Conservation (phyloP, 2,113 vertebrate genomes). For the Stegastes partitus region DNA sequence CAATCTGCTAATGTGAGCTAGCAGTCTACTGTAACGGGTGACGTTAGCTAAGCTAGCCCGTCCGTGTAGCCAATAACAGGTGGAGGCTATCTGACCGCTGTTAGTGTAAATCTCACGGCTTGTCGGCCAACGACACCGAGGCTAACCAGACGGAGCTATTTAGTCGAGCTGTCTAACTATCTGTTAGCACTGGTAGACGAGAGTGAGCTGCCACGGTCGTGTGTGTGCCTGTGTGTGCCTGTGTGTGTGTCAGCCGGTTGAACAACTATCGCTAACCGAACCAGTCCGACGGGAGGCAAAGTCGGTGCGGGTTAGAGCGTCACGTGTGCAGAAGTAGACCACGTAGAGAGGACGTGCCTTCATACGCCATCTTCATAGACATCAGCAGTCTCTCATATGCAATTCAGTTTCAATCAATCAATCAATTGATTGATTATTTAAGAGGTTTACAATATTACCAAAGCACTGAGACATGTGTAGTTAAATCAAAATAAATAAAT, state of each 20-base stretch:
- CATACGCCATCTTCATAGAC: no score
- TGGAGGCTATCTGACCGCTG: constrained; percentile 32
- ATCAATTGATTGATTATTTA: no score
- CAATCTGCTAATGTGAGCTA: constrained; percentile 55
- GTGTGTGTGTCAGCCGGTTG: constrained; percentile 57
- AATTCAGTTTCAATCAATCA: no score
- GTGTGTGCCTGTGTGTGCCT: no score
- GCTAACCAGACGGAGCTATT: not conserved
- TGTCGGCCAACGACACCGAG: not conserved
- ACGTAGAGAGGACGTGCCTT: constrained; percentile 2
- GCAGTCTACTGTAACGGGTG: constrained; percentile 35
- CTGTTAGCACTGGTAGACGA: not conserved
- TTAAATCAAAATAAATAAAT: no score
- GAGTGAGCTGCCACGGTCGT: not conserved
- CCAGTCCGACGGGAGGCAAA: constrained; percentile 47
- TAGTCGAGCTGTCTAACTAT: not conserved
- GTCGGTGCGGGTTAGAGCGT: not conserved
- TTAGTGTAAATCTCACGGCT: not conserved
- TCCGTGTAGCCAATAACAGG: constrained; percentile 58
- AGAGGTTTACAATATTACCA: no score
- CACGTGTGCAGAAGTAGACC: constrained; percentile 7
- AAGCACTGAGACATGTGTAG: no score
- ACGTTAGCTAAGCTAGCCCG: constrained; percentile 63
- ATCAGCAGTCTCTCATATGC: no score
- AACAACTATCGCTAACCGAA: constrained; percentile 54